Evolutionary conservation across 2,888 invertebrate species (phyloP), one percentile per base, ranked within the genome.

Genomic region (Stenotaenia linearis): DNA sequence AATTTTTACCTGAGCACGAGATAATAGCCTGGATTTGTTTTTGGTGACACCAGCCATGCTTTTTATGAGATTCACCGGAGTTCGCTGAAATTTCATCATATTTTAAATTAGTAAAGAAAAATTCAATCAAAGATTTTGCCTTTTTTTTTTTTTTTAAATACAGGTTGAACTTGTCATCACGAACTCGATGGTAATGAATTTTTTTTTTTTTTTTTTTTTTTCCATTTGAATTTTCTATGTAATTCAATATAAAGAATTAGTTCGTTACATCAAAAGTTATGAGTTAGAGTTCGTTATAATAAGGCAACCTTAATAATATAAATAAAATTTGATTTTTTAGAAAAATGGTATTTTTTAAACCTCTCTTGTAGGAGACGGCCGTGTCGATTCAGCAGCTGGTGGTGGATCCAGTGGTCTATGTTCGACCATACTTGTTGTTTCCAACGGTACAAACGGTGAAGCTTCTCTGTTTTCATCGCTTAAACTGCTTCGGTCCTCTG

Each of bases 381-480:
- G 6, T n/a, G 45, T 45, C 15, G 45, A 45, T 45, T 45, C 45
- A 15, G 45, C 45, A 15, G 45, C 45, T 18, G 45, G 45, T 15
- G 45, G 45, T 45, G 45, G 45, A 45, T 45, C 45, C 45, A 15
- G n/a, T 9, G 45, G 45, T 15, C 45, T 4, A 5, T 28, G 30
- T 45, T 45, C 45, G 12, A 45, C 18, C 6, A 18, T 15, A 15
- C 15, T 76, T 15, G 32, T 12, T n/a, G 35, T 30, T 21, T 76
- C 76, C 15, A 35, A 32, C 4, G 76, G 35, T 28, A 76, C 10
- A 9, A 35, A 25, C 21, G 76, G 76, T 7, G 76, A 76, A 10
- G 76, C 76, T n/a, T 76, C 76, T 21, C 76, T 5, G n/a, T 76
- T 35, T 18, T 76, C 76, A 35, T 76, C 76, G 18, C 45, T 45